Percentiles rank a stretch among this genome's conserved stretches.
These are phyloP conservation scores for Nowickia ferox DNA, from an alignment of 2,888 invertebrate genomes.

Conservation along the genomic window DNA sequence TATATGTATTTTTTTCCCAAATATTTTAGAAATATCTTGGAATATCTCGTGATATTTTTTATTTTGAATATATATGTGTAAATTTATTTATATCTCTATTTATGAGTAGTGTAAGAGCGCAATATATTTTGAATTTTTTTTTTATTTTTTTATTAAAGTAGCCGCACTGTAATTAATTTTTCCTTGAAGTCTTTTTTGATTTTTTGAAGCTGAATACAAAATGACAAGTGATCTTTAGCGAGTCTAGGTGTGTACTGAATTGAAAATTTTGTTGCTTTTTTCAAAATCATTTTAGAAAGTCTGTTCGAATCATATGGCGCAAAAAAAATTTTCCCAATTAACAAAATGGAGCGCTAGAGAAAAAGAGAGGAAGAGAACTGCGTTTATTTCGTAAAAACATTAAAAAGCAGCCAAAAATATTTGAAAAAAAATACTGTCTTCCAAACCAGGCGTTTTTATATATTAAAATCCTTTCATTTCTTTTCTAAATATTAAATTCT, in stretches of 20 bases:
- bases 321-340: constrained; percentile 33
- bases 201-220: constrained; percentile 45
- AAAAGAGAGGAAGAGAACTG: constrained; percentile 2
- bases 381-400: background rate
- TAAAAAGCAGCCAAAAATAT: constrained; percentile 3
- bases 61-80: constrained; percentile 22
- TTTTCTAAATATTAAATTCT: background rate
- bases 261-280: constrained; percentile 57
- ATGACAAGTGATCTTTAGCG: constrained; percentile 81
- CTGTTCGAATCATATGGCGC: constrained; percentile 17
- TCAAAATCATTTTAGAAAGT: constrained; percentile 50
- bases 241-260: constrained; percentile 81
- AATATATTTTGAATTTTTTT: constrained; percentile 12
- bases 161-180: constrained; percentile 61
- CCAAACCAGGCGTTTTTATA: constrained; percentile 49
- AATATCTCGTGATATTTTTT: constrained; percentile 47
- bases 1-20: constrained; percentile 19
- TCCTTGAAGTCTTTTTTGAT: constrained; percentile 17
- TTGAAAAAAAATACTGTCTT: constrained; percentile 12
- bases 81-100: constrained; percentile 45
- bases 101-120: constrained; percentile 29
- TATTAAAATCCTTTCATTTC: constrained; percentile 52
- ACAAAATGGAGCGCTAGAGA: background rate
- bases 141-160: constrained; percentile 16
- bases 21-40: constrained; percentile 41